Evolutionary conservation across 2,113 vertebrate genomes (phyloP).

Genomic region (Caloenas nicobarica): DNA sequence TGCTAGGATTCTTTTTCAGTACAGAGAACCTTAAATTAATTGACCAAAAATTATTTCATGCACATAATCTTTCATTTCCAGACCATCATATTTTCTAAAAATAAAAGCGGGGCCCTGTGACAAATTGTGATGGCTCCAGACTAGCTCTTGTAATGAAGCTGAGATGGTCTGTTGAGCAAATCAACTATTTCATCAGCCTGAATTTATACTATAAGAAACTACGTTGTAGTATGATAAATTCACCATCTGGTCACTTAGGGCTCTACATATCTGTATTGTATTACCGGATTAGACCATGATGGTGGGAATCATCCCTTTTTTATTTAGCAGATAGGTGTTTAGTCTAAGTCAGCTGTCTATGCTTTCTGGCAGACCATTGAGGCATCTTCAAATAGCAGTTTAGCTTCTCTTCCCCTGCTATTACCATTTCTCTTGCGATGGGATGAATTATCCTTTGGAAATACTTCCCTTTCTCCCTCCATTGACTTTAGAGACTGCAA

Average conservation of each 20-base stretch:
- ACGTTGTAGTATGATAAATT: background rate
- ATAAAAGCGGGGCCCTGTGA: background rate
- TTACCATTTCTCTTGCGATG: background rate
- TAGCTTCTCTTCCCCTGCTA: background rate
- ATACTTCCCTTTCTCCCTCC: background rate
- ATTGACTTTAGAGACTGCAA: background rate
- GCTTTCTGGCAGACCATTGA: background rate
- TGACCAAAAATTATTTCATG: background rate
- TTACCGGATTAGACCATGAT: background rate
- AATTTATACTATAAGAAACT: conserved; percentile 25
- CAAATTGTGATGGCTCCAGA: conserved; percentile 31
- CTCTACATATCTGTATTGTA: background rate
- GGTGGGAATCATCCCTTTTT: background rate
- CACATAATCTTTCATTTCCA: conserved; percentile 22
- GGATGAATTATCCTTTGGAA: background rate
- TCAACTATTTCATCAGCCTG: conserved; percentile 24
- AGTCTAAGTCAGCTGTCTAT: background rate
- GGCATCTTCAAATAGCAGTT: background rate
- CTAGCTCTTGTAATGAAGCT: conserved; percentile 10
- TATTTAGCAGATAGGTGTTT: background rate
- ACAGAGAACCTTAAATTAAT: conserved; percentile 29
- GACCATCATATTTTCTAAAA: conserved; percentile 45
- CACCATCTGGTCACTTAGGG: background rate
- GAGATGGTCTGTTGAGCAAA: background rate
- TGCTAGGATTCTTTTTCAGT: background rate